Conservation (phyloP, 2,797 vertebrate genomes). For the Merluccius polli region DNA sequence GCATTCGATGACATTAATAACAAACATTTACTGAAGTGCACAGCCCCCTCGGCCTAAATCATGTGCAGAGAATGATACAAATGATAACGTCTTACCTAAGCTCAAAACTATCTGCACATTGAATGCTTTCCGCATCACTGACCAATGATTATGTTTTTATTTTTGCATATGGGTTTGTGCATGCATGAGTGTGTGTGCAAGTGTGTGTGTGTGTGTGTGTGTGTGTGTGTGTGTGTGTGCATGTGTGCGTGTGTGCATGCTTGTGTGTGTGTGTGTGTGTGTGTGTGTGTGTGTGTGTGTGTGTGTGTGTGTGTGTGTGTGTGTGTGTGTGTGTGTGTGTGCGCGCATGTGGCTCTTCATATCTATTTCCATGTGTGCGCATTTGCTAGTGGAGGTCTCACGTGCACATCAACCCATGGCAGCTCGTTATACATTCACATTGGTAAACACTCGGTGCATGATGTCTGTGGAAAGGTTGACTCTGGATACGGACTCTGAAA, state of each 20-base stretch:
- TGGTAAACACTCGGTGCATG: not conserved
- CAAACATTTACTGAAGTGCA: not conserved
- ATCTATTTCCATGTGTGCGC: not conserved
- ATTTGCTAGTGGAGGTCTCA: not conserved
- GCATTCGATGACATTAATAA: constrained; percentile 9
- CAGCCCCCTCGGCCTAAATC: not conserved
- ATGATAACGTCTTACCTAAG: not conserved
- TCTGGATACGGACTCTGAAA: not conserved
- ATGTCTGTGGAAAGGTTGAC: constrained; percentile 1
- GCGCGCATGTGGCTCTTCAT: too few species aligned
- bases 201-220: not conserved
- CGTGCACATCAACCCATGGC: not conserved
- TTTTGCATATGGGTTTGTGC: not conserved
- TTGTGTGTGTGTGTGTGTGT: not conserved
- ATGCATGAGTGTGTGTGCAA: not conserved
- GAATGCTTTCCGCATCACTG: not conserved
- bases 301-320: not conserved
- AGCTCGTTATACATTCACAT: not conserved
- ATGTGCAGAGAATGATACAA: not conserved
- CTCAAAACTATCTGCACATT: not conserved
- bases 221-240: not conserved
- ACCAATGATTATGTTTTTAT: not conserved
- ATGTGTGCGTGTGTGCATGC: not conserved
- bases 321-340: not conserved
- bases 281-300: not conserved